Evolutionary conservation across 2,888 invertebrate genomes (phyloP).

Genomic region (Junonia oenone): DNA sequence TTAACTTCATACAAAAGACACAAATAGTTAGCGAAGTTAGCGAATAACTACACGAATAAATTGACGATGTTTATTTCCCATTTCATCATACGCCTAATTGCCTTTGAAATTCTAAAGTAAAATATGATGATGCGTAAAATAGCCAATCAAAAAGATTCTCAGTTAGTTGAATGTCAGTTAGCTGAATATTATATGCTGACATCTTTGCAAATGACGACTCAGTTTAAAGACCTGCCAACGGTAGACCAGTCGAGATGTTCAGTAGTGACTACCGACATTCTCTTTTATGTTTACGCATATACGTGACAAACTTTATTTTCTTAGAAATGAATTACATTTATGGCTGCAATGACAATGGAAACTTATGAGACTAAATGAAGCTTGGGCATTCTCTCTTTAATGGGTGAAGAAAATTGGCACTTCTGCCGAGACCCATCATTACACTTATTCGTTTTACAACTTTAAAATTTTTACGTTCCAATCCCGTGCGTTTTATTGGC

Average conservation of each 20-base stretch:
- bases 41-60: not conserved
- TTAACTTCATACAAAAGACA: not conserved
- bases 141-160: not conserved
- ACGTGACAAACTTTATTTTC: conserved; percentile 43
- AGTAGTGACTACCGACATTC: conserved; percentile 38
- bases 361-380: conserved; percentile 47
- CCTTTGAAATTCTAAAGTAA: not conserved
- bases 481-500: conserved; percentile 31
- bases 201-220: conserved; percentile 28
- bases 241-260: conserved; percentile 30
- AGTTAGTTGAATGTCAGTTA: conserved; percentile 1
- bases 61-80: not conserved
- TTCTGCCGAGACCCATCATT: conserved; percentile 45
- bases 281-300: conserved; percentile 47
- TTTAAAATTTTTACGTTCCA: conserved; percentile 38
- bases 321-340: conserved; percentile 35
- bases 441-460: conserved; percentile 50
- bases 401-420: conserved; percentile 59
- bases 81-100: not conserved
- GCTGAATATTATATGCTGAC: conserved; percentile 9
- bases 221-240: conserved; percentile 31
- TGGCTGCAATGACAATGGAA: conserved; percentile 53
- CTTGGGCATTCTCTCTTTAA: conserved; percentile 53
- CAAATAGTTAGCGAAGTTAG: not conserved
- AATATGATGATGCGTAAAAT: not conserved